Evolutionary conservation across 2,888 invertebrate species (phyloP).

Genomic region (Ferrisia virgata): DNA sequence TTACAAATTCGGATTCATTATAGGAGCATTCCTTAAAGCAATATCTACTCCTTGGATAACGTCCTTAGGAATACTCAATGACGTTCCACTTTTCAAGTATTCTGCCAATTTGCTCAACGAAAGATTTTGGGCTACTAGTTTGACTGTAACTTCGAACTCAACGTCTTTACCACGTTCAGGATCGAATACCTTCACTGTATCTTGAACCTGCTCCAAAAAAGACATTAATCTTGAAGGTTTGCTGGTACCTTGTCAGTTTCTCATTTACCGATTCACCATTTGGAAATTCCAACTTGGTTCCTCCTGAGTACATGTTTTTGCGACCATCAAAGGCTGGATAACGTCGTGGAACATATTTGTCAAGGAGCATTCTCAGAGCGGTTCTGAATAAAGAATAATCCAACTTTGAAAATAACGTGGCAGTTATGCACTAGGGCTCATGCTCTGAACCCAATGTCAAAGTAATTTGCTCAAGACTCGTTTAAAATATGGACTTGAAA

Average conservation of each 20-base stretch:
- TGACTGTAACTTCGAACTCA: conserved; percentile 58
- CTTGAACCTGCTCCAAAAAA: background rate
- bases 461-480: too few species aligned
- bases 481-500: too few species aligned
- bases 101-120: conserved; percentile 42
- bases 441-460: too few species aligned
- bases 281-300: background rate
- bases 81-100: conserved; percentile 53
- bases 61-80: conserved; percentile 58
- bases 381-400: conserved; percentile 47
- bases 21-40: conserved; percentile 67
- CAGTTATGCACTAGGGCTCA: background rate
- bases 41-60: conserved; percentile 80
- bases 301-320: conserved; percentile 63
- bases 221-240: too few species aligned
- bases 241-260: too few species aligned
- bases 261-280: background rate
- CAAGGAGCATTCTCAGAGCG: conserved; percentile 51
- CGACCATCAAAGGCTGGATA: conserved; percentile 71
- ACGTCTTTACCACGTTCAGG: conserved; percentile 51
- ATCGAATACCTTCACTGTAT: conserved; percentile 53
- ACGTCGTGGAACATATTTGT: conserved; percentile 54
- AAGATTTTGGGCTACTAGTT: conserved; percentile 54
- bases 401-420: background rate
- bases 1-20: conserved; percentile 52